Conservation (phyloP, 1,140 invertebrate species). For the Trichonephila inaurata region DNA sequence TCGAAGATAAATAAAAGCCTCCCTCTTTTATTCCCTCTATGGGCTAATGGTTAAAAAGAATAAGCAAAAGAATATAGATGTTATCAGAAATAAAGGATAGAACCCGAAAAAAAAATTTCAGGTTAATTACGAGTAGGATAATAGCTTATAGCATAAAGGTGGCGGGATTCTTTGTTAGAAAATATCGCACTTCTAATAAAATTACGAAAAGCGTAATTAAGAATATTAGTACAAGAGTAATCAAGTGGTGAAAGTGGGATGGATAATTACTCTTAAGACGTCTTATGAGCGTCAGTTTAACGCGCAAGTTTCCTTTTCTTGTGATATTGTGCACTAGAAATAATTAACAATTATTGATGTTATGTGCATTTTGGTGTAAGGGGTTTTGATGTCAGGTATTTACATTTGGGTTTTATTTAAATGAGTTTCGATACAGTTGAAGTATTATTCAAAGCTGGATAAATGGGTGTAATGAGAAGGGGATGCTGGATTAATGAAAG, state of each 20-base stretch:
- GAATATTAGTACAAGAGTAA: slow-evolving; percentile 21
- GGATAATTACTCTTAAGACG: slow-evolving; percentile 20
- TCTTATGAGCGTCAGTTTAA: neutral
- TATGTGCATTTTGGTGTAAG: neutral
- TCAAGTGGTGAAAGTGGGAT: slow-evolving; percentile 19
- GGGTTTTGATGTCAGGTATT: neutral
- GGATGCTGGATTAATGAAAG: neutral
- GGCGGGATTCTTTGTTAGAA: slow-evolving; percentile 3
- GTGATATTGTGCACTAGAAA: neutral
- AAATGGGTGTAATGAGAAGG: neutral
- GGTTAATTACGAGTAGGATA: neutral
- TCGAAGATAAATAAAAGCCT: neutral
- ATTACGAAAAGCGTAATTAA: slow-evolving; percentile 12
- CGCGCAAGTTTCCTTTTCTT: neutral
- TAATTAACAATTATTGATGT: slow-evolving; percentile 18
- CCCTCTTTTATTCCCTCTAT: neutral
- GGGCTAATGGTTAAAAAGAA: neutral
- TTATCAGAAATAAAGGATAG: slow-evolving; percentile 3
- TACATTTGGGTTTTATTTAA: neutral
- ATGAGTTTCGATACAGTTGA: neutral
- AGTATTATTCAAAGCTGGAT: neutral
- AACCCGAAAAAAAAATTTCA: neutral
- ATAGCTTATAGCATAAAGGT: slow-evolving; percentile 27
- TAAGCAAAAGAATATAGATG: neutral
- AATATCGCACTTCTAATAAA: slow-evolving; percentile 18